Base-by-base conservation (phyloP, 2,797 vertebrate species). In the Danio kyathit region DNA sequence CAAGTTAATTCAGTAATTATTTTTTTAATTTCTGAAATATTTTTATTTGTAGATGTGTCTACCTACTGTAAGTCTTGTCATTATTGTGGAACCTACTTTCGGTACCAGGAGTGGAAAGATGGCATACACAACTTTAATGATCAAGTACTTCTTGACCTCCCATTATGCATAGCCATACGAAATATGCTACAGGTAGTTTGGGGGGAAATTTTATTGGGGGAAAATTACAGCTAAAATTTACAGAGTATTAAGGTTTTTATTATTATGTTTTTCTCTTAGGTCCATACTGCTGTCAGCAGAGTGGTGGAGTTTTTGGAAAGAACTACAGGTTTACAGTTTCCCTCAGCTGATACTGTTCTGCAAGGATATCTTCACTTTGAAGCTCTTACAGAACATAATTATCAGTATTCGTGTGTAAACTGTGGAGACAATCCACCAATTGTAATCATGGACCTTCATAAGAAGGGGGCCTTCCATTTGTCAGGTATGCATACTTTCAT, bases 311-410 rank as follows among this genome's bases (percentile, higher is more conserved):
- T 17, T 14, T 10, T 73, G 14, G 65, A 80, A 29, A 12, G 8
- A 6, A 65, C 29, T 9, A 64, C 69, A 49, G 57, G 59, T 7
- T 16, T 60, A 51, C 19, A 61, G 11, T 80, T 80, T 21, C 59
- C 69, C 11, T 52, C 54, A 40, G 43, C 48, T 14, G 44, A 72
- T 48, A 63, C 16, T 21, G 17, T 80, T 46, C 57, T 80, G 7
- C 67, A 80, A 40, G 66, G 48, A 1, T 74, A 66, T 56, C 63
- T 80, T n/a, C 70, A 80, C 40, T 74, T 80, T 56, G 59, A 80
- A 41, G 69, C 70, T 16, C 70, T 80, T 29, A 80, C 57, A 6
- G 59, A 73, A 40, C 59, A 80, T 73, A 69, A 80, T 5, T 73
- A 80, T 56, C 60, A 52, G 17, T 80, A 64, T 40, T 72, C 66